phyloP scores from a whole-genome alignment of 2,888 invertebrate genomes.

The Epistrophella euchroma region DNA sequence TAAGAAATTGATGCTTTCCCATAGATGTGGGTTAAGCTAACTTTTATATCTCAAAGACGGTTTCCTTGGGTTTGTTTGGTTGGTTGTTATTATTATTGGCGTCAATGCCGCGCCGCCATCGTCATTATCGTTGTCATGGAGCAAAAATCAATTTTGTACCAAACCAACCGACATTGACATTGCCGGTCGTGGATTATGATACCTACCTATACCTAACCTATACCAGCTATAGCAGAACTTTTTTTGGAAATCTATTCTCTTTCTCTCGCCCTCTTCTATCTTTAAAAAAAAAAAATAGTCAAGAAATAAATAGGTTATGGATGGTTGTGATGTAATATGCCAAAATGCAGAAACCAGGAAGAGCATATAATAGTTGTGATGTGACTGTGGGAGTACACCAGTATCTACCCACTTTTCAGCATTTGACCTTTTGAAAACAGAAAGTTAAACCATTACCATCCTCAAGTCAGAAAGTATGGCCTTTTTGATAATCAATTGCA shows the following conservation, averaged over 20 bases:
- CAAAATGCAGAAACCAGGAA: constrained; percentile 28
- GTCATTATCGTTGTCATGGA: constrained; percentile 56
- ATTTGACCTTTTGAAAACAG: constrained; percentile 12
- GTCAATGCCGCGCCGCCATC: constrained; percentile 43
- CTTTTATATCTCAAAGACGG: constrained; percentile 27
- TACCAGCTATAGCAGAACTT: neutral
- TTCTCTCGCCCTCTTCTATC: neutral
- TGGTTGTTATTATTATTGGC: constrained; percentile 45
- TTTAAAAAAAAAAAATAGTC: neutral
- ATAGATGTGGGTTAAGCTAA: constrained; percentile 49
- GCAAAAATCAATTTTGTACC: constrained; percentile 57
- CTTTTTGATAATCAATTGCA: constrained; percentile 3
- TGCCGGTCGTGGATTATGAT: constrained; percentile 53
- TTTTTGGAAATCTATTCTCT: neutral
- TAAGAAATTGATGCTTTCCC: constrained; percentile 38
- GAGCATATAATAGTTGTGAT: constrained; percentile 5
- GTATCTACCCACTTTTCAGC: neutral
- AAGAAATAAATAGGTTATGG: constrained; percentile 36
- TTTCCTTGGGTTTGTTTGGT: neutral
- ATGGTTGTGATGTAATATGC: constrained; percentile 12
- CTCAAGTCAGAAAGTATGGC: neutral
- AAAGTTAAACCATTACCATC: neutral
- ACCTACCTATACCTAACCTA: neutral
- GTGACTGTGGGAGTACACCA: neutral
- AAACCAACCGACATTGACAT: constrained; percentile 63